Base-by-base conservation (phyloP, 2,888 invertebrate genomes). In the Papilio elwesi region DNA sequence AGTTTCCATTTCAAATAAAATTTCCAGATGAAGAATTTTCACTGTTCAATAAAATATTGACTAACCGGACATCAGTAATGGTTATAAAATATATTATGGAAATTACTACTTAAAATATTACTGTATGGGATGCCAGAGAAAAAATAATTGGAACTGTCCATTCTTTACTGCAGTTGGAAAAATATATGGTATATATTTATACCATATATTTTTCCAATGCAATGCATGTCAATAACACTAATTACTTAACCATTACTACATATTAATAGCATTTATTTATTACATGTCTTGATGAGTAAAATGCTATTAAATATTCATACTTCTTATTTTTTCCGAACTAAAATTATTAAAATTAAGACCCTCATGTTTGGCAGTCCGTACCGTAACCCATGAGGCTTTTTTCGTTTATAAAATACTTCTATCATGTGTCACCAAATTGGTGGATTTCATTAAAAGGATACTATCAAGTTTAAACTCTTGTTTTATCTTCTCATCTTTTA, bases 381-480 rank as follows among this genome's bases (percentile, higher is more conserved):
- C 26, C 26, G 2, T 26, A 2, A 26, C 1, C 26, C 26, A 26
- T 26, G 1, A 26, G 26, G 26, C 26, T 26, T 2, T 26, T 26
- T 1, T 1, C 26, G 26, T 4, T 26, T 26, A 26, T 26, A 26
- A 26, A 26, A 26, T 26, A 26, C 26, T 26, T n/a, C n/a, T n/a
- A 26, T 26, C 1, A 26, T 26, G 4, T 26, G 26, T 43, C 0
- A 43, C 43, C 43, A 43, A 43, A 9, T 43, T 43, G 16, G 16
- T 55, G 13, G 16, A 43, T 69, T 57, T 53, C 74, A 74, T 77
- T 76, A 68, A 86, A 86, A 86, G 86, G 84, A 83, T 86, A 85
- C 85, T 49, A 53, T 53, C 8, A 26, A 73, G 10, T 47, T 47
- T 52, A 64, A 73, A 66, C 36, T 63, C 12, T 36, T 68, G 48